A percentile compares a stretch with the other conserved stretches of the same genome.
phyloP scores from a whole-genome alignment of 2,888 invertebrate species.

The Pyrrhosoma nymphula region DNA sequence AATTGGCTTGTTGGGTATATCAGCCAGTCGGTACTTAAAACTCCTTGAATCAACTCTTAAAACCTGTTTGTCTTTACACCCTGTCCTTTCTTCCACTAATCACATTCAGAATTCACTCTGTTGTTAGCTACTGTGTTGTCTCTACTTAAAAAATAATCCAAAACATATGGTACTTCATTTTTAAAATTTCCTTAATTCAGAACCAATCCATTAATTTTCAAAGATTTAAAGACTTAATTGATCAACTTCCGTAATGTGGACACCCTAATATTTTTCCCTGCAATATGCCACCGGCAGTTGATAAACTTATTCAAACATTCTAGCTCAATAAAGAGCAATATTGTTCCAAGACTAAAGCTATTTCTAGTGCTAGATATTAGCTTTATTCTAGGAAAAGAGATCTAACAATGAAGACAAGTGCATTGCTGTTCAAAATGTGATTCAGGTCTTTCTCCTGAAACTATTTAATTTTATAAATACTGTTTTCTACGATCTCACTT shows the following conservation, averaged over 20 bases:
- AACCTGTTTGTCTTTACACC: slow-evolving; percentile 32
- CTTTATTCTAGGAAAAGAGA: neutral
- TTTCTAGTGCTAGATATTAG: neutral
- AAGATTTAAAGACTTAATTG: neutral
- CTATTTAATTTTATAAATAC: slow-evolving; percentile 54
- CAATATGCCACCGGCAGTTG: neutral
- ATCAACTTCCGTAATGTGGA: neutral
- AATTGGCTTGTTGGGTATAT: slow-evolving; percentile 49
- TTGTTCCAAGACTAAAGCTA: slow-evolving; percentile 20
- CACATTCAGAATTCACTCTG: neutral
- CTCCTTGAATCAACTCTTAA: neutral
- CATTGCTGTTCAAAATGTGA: neutral
- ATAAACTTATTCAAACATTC: neutral
- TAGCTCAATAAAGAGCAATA: slow-evolving; percentile 14
- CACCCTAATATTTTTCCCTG: neutral
- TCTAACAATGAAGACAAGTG: neutral
- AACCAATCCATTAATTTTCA: neutral
- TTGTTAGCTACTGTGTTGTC: neutral
- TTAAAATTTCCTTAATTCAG: neutral
- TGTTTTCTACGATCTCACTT: slow-evolving; percentile 61
- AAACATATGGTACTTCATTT: neutral
- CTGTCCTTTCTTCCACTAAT: neutral
- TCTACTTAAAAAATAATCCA: neutral
- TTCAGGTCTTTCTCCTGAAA: slow-evolving; percentile 16
- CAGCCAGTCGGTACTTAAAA: slow-evolving; percentile 53